phyloP scores from a whole-genome alignment of 2,888 invertebrate species.

The Dryocosmus kuriphilus region DNA sequence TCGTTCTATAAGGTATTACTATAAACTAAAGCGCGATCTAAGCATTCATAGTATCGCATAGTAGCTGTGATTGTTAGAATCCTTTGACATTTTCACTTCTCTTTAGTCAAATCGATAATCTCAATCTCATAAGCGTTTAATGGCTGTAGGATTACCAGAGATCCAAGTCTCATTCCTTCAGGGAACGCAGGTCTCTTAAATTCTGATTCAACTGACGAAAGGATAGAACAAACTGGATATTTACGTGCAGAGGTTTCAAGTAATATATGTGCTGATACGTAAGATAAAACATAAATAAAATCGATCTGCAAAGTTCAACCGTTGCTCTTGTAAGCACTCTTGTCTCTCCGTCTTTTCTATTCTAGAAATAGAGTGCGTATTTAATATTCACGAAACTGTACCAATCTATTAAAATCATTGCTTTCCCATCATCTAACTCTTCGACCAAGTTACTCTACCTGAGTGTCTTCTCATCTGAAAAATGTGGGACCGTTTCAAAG shows the following conservation, averaged over 20 bases:
- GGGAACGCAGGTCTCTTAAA: constrained; percentile 2
- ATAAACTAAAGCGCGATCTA: constrained; percentile 34
- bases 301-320: neutral
- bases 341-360: constrained; percentile 21
- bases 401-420: constrained; percentile 4
- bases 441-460: neutral
- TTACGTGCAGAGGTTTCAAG: constrained; percentile 2
- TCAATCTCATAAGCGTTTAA: constrained; percentile 52
- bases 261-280: constrained; percentile 54
- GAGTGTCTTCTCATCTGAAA: neutral
- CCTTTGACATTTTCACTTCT: constrained; percentile 65
- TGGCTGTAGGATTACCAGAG: constrained; percentile 22
- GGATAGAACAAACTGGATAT: constrained; percentile 6
- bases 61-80: constrained; percentile 75
- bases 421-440: neutral
- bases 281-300: constrained; percentile 53
- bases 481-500: neutral
- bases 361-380: constrained; percentile 9
- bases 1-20: constrained; percentile 32
- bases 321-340: constrained; percentile 19
- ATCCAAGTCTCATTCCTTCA: constrained; percentile 18
- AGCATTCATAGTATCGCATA: constrained; percentile 64
- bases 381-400: constrained; percentile 28
- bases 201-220: constrained; percentile 26
- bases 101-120: constrained; percentile 59